Conservation (phyloP, 2,888 invertebrate genomes). For the Oligia fasciuncula region DNA sequence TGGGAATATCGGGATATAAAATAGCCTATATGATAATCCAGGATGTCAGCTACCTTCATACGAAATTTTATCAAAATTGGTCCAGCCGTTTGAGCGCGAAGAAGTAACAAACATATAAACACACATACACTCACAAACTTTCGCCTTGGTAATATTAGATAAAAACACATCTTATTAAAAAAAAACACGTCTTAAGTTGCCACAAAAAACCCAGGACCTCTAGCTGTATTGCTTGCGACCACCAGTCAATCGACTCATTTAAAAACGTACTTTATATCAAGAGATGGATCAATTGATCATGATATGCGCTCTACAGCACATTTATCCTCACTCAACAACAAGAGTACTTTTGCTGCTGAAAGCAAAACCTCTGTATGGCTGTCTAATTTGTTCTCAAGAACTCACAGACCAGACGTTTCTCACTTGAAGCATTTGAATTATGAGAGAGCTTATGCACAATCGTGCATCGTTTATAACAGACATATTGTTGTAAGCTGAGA, state of each 20-base stretch:
- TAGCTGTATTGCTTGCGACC: background rate
- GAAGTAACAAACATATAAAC: too few relatives aligned
- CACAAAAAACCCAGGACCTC: too few relatives aligned
- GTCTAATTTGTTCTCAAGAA: slow-evolving; percentile 56
- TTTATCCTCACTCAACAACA: slow-evolving; percentile 7
- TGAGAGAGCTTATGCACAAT: slow-evolving; percentile 44
- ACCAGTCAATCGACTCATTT: background rate
- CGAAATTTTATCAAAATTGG: too few relatives aligned
- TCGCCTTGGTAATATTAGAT: too few relatives aligned
- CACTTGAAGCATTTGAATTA: slow-evolving; percentile 42
- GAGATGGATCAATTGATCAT: background rate
- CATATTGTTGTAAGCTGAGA: slow-evolving; percentile 28
- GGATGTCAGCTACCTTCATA: too few relatives aligned
- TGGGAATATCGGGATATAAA: too few relatives aligned
- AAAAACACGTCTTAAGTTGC: too few relatives aligned
- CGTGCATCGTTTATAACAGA: slow-evolving; percentile 27
- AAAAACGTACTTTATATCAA: background rate
- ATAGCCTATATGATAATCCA: too few relatives aligned
- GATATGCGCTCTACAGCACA: slow-evolving; percentile 6
- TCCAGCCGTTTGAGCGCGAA: too few relatives aligned
- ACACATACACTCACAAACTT: too few relatives aligned
- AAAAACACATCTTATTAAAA: too few relatives aligned
- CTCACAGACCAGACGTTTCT: slow-evolving; percentile 31
- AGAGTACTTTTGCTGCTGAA: slow-evolving; percentile 18
- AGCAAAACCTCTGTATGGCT: slow-evolving; percentile 36